Base-by-base conservation (phyloP, 2,888 invertebrate species). In the Acleris laterana region DNA sequence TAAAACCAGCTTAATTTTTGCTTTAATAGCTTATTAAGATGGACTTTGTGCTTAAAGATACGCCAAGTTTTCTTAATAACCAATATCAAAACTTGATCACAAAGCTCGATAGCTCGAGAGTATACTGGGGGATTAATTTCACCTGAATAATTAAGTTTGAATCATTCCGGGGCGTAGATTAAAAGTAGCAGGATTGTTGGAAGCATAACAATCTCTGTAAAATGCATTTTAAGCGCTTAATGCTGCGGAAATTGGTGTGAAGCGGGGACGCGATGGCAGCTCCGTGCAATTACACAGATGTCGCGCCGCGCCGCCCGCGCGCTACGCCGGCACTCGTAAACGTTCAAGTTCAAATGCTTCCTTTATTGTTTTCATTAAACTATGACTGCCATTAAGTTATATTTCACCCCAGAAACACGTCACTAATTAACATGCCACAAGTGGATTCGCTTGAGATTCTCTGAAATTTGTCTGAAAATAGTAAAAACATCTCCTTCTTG, bases 141-240 rank as follows among this genome's bases (percentile, higher is more conserved):
- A 62, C 61, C 67, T 65, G 67, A 71, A 68, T 69, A 63, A 58
- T 66, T 68, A 63, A 68, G 71, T 70, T 72, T 68, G 71, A 78
- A 81, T 78, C 72, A 77, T 77, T 81, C 75, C 69, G 58, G 68
- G 71, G 70, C 70, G 73, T 72, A 82, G 79, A 78, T 82, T 81
- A 81, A 84, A 84, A 83, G 78, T 77, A 77, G 76, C 73, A 74
- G 74, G 80, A 81, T 84, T 80, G 80, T 80, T 81, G 77, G 77
- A 77, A 83, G 79, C 83, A 77, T 83, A 84, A 86, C 85, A 89
- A 87, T 87, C 84, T 83, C 80, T 75, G 84, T 81, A 78, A 88
- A 88, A 89, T 88, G 88, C 87, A 87, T 89, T 89, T 85, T 78
- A 82, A 85, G 85, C 83, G 85, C 80, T 86, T 85, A 90, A 88